phyloP scores from a whole-genome alignment of 2,113 vertebrate species.

The Orthonyx spaldingii region DNA sequence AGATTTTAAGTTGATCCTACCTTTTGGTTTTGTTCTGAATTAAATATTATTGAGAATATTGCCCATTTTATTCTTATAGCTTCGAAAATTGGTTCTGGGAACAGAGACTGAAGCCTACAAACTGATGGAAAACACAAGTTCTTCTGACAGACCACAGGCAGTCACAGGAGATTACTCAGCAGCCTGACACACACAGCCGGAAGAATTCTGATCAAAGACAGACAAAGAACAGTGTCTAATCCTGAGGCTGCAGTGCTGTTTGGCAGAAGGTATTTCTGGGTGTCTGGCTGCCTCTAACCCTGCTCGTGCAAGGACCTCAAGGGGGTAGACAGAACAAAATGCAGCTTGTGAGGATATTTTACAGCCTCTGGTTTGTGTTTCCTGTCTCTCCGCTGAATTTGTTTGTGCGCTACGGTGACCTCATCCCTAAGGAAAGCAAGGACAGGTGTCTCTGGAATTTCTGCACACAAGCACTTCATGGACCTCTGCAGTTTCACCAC shows the following conservation, averaged over 20 bases:
- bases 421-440: background rate
- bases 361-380: background rate
- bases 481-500: background rate
- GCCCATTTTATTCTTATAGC: background rate
- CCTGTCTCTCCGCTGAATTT: background rate
- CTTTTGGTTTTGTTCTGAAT: background rate
- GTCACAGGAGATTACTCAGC: background rate
- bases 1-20: background rate
- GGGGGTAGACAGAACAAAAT: background rate
- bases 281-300: background rate
- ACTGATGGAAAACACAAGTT: background rate
- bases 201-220: background rate
- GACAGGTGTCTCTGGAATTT: background rate
- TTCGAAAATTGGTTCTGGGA: background rate
- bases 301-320: background rate
- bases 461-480: background rate
- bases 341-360: fast-evolving
- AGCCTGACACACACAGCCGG: background rate
- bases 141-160: background rate
- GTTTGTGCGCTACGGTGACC: background rate
- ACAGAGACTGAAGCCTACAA: background rate
- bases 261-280: background rate
- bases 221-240: background rate
- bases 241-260: background rate
- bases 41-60: background rate